These are phyloP conservation scores for Desoria tigrina DNA, from an alignment of 2,888 invertebrate genomes.

Conservation along the genomic window DNA sequence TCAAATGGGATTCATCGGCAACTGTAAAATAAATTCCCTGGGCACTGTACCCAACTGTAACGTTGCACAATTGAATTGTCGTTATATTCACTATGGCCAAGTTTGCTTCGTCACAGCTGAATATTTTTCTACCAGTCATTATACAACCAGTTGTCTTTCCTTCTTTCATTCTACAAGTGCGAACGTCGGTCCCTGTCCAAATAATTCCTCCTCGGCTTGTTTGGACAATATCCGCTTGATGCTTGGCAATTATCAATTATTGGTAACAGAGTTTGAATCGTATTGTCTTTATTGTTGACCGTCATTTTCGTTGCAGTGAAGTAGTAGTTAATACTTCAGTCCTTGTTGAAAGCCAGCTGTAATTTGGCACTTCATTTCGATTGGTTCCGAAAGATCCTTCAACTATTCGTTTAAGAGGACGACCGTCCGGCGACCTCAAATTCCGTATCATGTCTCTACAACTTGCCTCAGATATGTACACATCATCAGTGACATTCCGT, in stretches of 20 bases:
- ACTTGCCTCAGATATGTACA: neutral
- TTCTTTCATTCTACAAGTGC: constrained; percentile 6
- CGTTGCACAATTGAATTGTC: neutral
- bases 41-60: neutral
- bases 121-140: constrained; percentile 9
- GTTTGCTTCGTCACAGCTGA: constrained; percentile 13
- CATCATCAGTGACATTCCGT: neutral
- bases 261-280: constrained; percentile 7
- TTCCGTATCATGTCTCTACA: constrained; percentile 12
- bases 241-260: constrained; percentile 2
- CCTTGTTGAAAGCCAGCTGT: neutral
- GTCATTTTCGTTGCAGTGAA: constrained; percentile 2
- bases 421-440: neutral
- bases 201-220: constrained; percentile 9
- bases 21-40: neutral
- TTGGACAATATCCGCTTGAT: neutral
- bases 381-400: constrained; percentile 16
- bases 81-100: constrained; percentile 4
- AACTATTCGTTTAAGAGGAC: neutral
- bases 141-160: constrained; percentile 15
- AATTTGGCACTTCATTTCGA: neutral
- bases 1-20: no score
- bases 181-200: neutral
- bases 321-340: constrained; percentile 7
- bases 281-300: neutral